These are phyloP conservation scores for Menidia menidia DNA, from an alignment of 2,797 vertebrate genomes.

Conservation along the genomic window DNA sequence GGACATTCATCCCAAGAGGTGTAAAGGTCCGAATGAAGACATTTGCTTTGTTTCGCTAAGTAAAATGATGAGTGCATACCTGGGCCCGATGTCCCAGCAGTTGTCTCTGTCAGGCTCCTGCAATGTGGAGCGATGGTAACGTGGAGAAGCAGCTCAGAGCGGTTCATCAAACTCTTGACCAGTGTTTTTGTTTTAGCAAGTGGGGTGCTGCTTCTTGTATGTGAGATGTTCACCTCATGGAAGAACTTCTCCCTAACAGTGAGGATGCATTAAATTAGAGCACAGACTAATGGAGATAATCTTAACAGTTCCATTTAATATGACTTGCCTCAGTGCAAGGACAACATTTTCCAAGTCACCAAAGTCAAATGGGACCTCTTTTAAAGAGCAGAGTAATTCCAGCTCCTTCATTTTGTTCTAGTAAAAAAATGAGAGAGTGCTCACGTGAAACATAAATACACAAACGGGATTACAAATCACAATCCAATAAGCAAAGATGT, in stretches of 20 bases:
- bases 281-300: background rate
- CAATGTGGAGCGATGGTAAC: slow-evolving; percentile 97
- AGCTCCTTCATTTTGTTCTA: slow-evolving; percentile 99
- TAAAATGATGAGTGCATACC: slow-evolving; percentile 29
- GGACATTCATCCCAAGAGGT: too few species aligned
- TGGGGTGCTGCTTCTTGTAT: slow-evolving; percentile 85
- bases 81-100: slow-evolving; percentile 91
- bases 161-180: slow-evolving; percentile 97
- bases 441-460: background rate
- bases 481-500: background rate
- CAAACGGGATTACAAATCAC: background rate
- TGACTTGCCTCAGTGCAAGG: slow-evolving; percentile 88
- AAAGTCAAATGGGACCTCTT: slow-evolving; percentile 93
- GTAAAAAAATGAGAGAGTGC: slow-evolving; percentile 25
- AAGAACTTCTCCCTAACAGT: slow-evolving; percentile 93
- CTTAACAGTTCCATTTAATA: slow-evolving; percentile 2
- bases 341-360: slow-evolving; percentile 96
- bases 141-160: slow-evolving; percentile 93
- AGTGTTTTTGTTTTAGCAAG: slow-evolving; percentile 93
- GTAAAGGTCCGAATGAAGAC: too few species aligned
- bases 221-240: slow-evolving; percentile 91
- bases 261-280: slow-evolving; percentile 29
- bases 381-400: slow-evolving; percentile 96
- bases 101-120: slow-evolving; percentile 91
- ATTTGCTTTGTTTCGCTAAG: background rate